Evolutionary conservation across 2,797 vertebrate species (phyloP).

Genomic region (Sebastes iracundus): DNA sequence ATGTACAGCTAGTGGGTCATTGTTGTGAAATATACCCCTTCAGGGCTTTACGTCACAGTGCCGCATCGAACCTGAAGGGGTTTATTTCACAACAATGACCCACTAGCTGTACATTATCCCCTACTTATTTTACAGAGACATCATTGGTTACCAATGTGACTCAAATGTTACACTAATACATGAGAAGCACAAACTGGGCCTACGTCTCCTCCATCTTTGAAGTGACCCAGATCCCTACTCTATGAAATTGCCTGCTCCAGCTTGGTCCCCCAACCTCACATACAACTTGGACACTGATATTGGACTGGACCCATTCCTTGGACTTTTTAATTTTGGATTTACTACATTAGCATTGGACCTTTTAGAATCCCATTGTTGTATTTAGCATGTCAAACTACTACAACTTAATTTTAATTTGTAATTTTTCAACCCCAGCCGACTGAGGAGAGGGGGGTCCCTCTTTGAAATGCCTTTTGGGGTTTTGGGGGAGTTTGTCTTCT

Average conservation of each 20-base stretch:
- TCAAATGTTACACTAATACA: not conserved
- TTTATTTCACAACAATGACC: no score
- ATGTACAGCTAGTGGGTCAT: no score
- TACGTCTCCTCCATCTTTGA: not conserved
- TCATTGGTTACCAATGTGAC: not conserved
- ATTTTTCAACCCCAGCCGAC: not conserved
- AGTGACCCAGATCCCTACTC: not conserved
- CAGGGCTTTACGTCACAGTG: rapidly evolving
- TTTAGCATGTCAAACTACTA: not conserved
- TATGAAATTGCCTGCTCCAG: not conserved
- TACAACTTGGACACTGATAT: not conserved
- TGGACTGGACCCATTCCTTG: not conserved
- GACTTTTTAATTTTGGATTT: not conserved
- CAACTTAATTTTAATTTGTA: not conserved
- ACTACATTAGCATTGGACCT: not conserved
- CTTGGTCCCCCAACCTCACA: conserved; percentile 16
- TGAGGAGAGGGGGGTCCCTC: not conserved
- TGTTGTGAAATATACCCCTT: no score
- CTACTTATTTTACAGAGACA: not conserved
- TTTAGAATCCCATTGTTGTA: not conserved
- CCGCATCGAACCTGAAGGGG: no score
- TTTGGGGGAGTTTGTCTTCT: conserved; percentile 5
- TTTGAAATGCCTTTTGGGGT: not conserved
- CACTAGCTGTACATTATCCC: no score
- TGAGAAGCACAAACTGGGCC: not conserved